These are phyloP conservation scores for Batillaria attramentaria DNA, from an alignment of 1,140 invertebrate genomes.

Conservation along the genomic window DNA sequence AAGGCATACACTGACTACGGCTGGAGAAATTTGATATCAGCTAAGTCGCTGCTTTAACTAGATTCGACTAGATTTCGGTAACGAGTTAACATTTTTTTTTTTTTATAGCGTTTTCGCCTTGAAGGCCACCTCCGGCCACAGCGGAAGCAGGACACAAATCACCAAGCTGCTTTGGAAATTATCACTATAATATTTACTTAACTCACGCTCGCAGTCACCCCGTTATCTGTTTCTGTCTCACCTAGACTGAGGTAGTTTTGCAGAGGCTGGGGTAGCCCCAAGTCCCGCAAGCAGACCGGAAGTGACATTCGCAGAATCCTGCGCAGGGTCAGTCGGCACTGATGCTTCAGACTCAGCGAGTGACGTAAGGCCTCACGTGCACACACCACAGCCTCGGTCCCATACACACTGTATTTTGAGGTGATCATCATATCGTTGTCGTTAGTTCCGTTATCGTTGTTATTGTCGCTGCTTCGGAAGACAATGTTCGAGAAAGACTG, in stretches of 20 bases:
- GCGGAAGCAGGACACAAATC: not conserved
- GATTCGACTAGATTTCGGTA: not conserved
- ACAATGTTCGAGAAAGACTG: not conserved
- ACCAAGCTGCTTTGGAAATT: not conserved
- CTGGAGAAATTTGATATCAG: not conserved
- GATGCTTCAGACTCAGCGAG: not conserved
- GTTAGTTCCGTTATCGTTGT: not conserved
- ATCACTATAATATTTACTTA: not conserved
- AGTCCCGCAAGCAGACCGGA: not conserved
- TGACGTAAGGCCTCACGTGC: not conserved
- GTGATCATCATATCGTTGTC: not conserved
- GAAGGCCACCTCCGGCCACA: not conserved
- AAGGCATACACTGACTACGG: not conserved
- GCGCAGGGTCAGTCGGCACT: not conserved
- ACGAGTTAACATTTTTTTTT: no score
- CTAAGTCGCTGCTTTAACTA: not conserved
- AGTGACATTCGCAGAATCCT: not conserved
- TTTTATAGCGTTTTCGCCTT: not conserved
- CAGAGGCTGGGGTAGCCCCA: not conserved
- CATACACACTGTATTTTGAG: no score
- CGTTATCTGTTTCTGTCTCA: not conserved
- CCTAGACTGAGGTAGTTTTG: not conserved
- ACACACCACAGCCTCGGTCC: not conserved
- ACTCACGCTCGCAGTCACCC: not conserved
- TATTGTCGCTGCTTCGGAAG: not conserved